Base-by-base conservation (phyloP, 2,888 invertebrate species). In the Heliconius charithonia region DNA sequence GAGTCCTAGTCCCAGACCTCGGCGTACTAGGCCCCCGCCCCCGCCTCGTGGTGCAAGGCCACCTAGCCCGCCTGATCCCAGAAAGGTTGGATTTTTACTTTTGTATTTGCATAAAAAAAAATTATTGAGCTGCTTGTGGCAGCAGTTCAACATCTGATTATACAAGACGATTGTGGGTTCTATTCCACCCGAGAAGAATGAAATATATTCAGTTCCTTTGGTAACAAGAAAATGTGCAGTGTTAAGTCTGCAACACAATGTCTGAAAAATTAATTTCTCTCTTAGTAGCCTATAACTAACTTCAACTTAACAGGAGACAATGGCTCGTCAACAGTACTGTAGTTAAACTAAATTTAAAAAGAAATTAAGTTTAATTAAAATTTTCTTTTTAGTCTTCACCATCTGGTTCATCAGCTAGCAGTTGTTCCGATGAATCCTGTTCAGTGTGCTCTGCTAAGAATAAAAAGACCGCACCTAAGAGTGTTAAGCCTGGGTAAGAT, bases 351-450 rank as follows among this genome's bases (percentile, higher is more conserved):
- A 16, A 51, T 51, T 51, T 51, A 19, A 51, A 51, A 16, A 51
- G 22, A 51, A 19, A 19, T 51, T 22, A 19, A 22, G 51, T 59
- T 59, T n/a, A 59, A n/a, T 59, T 59, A n/a, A 25, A 19, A 56
- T 45, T 19, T 77, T 74, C 62, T 51, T 69, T 63, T 0, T 86
- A 96, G 92, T 93, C 97, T 0, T 97, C 97, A n/a, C 96, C 96
- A 0, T 96, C 97, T 0, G 97, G 96, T 3, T 97, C 97, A 62
- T 97, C 97, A 0, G 96, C 96, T 71, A 97, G 97, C 93, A 97
- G 97, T 84, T 98, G 98, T 87, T 97, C 97, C 0, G 97, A 97
- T 85, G 97, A 97, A 86, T 97, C 97, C 0, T 98, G 98, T 86
- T 97, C 97, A 0, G 97, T 98, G 1, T 98, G 98, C 87, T 97